These are phyloP conservation scores for Coelopa pilipes DNA, from an alignment of 2,888 invertebrate species.

Conservation along the genomic window DNA sequence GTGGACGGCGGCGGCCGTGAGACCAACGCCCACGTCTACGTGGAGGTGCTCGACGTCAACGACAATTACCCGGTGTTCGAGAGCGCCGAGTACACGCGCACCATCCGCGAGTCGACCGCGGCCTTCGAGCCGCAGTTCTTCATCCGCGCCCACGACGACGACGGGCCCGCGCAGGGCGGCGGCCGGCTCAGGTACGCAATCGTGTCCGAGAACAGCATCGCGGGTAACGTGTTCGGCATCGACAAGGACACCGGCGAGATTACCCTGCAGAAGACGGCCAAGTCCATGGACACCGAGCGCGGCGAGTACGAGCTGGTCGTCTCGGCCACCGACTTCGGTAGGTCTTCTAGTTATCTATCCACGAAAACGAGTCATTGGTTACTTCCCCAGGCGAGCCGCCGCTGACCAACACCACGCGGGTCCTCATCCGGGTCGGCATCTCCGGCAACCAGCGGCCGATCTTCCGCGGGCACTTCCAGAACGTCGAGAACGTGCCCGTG, in stretches of 20 bases:
- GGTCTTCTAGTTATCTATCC: too few species aligned
- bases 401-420: constrained; percentile 74
- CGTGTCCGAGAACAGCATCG: constrained; percentile 76
- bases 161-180: constrained; percentile 79
- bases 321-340: constrained; percentile 78
- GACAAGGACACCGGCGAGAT: constrained; percentile 79
- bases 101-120: constrained; percentile 79
- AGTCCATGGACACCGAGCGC: constrained; percentile 78
- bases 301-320: constrained; percentile 78
- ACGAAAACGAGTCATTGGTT: too few species aligned
- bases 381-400: constrained; percentile 72
- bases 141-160: constrained; percentile 81
- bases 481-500: constrained; percentile 69
- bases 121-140: constrained; percentile 84
- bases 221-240: constrained; percentile 74
- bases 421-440: constrained; percentile 80
- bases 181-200: constrained; percentile 76
- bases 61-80: constrained; percentile 82
- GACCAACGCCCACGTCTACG: constrained; percentile 76
- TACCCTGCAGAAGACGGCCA: constrained; percentile 72
- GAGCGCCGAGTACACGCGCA: constrained; percentile 76
- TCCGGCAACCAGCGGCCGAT: constrained; percentile 84
- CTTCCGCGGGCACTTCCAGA: constrained; percentile 79
- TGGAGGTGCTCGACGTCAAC: constrained; percentile 80
- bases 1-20: constrained; percentile 82